These are phyloP conservation scores for Pseudorasbora parva DNA, from an alignment of 2,113 vertebrate species.

Conservation along the genomic window DNA sequence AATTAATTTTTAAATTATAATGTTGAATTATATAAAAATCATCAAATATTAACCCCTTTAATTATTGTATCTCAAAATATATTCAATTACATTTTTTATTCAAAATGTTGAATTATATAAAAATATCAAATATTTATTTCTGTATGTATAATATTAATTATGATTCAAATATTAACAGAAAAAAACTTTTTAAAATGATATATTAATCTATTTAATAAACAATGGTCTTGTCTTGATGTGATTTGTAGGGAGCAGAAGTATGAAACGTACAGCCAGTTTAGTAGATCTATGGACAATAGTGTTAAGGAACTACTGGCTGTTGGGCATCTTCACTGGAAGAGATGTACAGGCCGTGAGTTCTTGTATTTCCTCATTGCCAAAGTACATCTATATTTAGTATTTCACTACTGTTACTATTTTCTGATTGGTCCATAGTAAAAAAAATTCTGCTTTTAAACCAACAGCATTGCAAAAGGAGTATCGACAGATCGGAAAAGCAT, in stretches of 20 bases:
- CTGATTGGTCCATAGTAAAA: too few relatives aligned
- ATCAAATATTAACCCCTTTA: too few relatives aligned
- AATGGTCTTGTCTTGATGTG: background rate
- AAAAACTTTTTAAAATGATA: too few relatives aligned
- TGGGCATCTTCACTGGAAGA: slow-evolving; percentile 89
- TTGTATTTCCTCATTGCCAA: background rate
- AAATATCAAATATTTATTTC: background rate
- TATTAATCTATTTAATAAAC: background rate
- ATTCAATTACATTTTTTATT: too few relatives aligned
- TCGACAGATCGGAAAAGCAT: slow-evolving; percentile 87
- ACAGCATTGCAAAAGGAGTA: slow-evolving; percentile 87
- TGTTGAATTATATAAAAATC: background rate
- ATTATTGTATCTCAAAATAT: too few relatives aligned
- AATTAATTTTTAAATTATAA: background rate
- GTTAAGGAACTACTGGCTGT: slow-evolving; percentile 86
- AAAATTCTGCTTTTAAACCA: slow-evolving; percentile 53
- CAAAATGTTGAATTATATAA: background rate
- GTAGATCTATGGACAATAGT: slow-evolving; percentile 86
- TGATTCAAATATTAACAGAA: too few relatives aligned
- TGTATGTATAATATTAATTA: background rate
- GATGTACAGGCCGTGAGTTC: slow-evolving; percentile 85
- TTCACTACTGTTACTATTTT: background rate
- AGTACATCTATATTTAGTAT: background rate
- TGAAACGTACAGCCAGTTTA: slow-evolving; percentile 83
- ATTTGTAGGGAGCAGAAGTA: slow-evolving; percentile 83